Evolutionary conservation across 2,113 vertebrate species (phyloP), one percentile per base, ranked within the genome.

Genomic region (Sinocyclocheilus anshuiensis): DNA sequence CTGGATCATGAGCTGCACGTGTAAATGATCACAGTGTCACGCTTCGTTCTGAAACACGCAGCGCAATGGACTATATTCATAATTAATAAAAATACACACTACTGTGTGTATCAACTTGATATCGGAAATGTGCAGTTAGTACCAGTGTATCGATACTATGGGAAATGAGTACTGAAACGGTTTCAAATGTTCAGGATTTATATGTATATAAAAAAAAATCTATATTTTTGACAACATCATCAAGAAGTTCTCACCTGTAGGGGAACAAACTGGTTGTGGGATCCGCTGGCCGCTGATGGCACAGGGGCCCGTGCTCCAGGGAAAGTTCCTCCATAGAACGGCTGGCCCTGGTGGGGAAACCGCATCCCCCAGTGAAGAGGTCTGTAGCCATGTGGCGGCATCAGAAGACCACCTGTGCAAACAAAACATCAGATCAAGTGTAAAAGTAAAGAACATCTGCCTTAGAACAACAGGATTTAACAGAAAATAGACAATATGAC

Each of bases 231-330:
- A 77, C 8, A 55, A 53, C 0, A n/a, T 45, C 7, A 8, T 39
- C 75, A 42, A 1, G 55, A 24, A 4, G 6, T 39, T 33, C 92
- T 94, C 90, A 97, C 98, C 96, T 99, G 98, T 42, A 99, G 90
- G 36, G 98, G 98, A 91, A 99, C 96, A 91, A 99, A 99, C 92
- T 99, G 98, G 93, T 96, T 97, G 92, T 98, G 98, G 59, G 96
- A 94, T 77, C 96, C 97, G 42, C 95, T 92, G 65, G 96, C 94
- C 57, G 95, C 3, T 0, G 93, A 42, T 74, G 95, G 92, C 67
- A 93, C 88, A 78, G 95, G 88, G 6, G 91, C 93, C 53, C 93
- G 67, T 6, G 90, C 92, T 15, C 96, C 95, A 2, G 97, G 93
- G 84, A 96, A 97, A 4, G 96, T 91, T 75, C 96, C 93, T 9